phyloP scores from a whole-genome alignment of 2,797 vertebrate species.

The Rallus crepitans region DNA sequence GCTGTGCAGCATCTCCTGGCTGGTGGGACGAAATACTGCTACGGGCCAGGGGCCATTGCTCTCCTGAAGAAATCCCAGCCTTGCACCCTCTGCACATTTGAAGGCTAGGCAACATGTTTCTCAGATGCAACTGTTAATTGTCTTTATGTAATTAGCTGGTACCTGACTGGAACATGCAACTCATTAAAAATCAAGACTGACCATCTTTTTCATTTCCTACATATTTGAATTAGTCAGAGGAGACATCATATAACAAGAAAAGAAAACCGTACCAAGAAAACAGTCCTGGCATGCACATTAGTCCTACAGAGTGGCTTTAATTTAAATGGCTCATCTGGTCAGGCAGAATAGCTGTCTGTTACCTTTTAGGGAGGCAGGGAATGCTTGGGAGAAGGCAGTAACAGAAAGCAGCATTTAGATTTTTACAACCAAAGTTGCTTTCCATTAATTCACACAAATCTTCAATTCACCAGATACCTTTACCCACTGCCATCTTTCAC shows the following conservation, averaged over 20 bases:
- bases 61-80: background rate
- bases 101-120: background rate
- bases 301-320: background rate
- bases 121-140: background rate
- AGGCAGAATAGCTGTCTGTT: background rate
- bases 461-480: background rate
- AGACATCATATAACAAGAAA: background rate
- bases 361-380: background rate
- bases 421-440: background rate
- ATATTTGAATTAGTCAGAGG: background rate
- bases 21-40: background rate
- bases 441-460: background rate
- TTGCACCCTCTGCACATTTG: background rate
- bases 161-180: background rate
- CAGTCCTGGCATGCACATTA: background rate
- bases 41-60: background rate
- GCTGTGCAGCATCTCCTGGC: background rate
- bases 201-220: background rate
- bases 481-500: background rate
- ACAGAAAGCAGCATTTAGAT: background rate
- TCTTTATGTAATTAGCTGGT: background rate
- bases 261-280: background rate
- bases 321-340: background rate
- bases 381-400: background rate
- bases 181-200: background rate